Percentiles rank a stretch among this genome's conserved stretches.
Evolutionary conservation across 2,113 vertebrate genomes (phyloP).

Genomic region (Gnathonemus longibarbis): DNA sequence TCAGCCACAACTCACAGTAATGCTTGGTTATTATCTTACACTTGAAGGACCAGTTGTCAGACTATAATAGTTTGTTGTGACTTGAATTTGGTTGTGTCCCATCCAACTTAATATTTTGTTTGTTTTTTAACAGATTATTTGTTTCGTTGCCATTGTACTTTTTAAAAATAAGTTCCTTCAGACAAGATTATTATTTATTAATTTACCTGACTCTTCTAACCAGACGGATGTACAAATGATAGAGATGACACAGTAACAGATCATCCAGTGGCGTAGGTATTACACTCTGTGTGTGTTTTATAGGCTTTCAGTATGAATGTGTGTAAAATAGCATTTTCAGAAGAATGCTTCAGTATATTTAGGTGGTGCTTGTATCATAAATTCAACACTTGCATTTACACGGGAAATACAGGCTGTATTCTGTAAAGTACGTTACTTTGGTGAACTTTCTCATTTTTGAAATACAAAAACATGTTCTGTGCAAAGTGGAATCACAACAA

Average conservation of each 20-base stretch:
- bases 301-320: background rate
- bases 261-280: background rate
- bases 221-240: background rate
- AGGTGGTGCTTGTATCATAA: conserved; percentile 1
- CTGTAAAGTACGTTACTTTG: conserved; percentile 8
- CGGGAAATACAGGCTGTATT: background rate
- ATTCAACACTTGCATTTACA: background rate
- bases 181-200: conserved; percentile 6
- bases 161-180: background rate
- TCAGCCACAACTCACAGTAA: background rate
- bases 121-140: background rate
- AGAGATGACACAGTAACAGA: background rate
- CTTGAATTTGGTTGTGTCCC: background rate
- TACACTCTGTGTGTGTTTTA: background rate
- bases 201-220: background rate
- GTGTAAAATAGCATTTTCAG: background rate
- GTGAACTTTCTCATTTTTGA: background rate
- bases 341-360: background rate
- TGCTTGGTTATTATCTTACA: background rate
- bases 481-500: background rate
- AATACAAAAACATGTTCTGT: background rate
- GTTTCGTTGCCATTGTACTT: conserved; percentile 3
- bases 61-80: background rate
- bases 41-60: background rate
- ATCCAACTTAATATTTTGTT: background rate